Evolutionary conservation across 2,113 vertebrate genomes (phyloP).

Genomic region (Brienomyrus longianalis): DNA sequence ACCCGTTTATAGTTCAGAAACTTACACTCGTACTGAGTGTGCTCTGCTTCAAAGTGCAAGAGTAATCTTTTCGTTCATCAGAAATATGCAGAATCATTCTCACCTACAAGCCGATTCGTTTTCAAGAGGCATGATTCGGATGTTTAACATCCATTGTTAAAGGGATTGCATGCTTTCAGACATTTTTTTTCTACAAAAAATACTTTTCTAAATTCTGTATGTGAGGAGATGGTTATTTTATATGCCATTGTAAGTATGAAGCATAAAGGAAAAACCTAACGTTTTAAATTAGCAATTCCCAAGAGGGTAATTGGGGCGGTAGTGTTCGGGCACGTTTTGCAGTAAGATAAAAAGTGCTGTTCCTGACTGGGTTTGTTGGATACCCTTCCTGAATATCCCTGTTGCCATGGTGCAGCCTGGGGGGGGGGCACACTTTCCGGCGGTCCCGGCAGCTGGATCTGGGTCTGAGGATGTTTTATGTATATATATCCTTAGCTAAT

Average conservation of each 20-base stretch:
- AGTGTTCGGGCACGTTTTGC: neutral
- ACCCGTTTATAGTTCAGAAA: neutral
- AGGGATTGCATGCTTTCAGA: neutral
- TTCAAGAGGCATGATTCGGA: neutral
- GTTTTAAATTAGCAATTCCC: neutral
- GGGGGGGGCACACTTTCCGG: neutral
- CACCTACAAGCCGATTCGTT: neutral
- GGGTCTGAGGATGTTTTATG: neutral
- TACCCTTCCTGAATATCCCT: neutral
- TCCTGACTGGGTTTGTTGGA: neutral
- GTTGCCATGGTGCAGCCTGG: neutral
- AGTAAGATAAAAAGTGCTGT: neutral
- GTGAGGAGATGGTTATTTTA: too few species aligned
- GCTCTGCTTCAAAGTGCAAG: neutral
- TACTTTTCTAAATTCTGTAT: neutral
- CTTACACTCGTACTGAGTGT: neutral
- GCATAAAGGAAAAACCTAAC: neutral
- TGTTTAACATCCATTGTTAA: neutral
- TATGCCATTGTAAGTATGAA: neutral
- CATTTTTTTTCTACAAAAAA: neutral
- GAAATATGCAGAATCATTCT: neutral
- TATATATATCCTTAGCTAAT: neutral
- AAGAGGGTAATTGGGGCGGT: neutral
- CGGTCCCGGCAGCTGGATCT: neutral
- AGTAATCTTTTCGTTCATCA: neutral